Base-by-base conservation (phyloP, 2,797 vertebrate genomes). In the Glossophaga mutica region DNA sequence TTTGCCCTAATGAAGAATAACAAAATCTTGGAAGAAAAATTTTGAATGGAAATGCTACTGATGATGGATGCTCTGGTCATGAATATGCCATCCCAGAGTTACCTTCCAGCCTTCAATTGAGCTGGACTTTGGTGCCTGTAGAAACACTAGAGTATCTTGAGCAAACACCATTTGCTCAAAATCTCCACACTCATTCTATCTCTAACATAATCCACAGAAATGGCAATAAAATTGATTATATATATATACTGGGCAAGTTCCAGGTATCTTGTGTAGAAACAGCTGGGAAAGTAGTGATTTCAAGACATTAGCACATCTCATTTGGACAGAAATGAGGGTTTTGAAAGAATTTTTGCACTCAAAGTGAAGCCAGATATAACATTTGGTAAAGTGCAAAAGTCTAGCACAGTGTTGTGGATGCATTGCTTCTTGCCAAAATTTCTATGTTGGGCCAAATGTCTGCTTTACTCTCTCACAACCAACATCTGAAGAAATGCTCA, bases 301-400 rank as follows among this genome's bases (percentile, higher is more conserved):
- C 24, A 79, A 94, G 79, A 65, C 32, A 68, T 89, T 62, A 62
- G 48, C 89, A 81, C 87, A 81, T 85, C 70, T n/a, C 87, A 34
- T 52, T 96, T 87, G 86, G 32, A 87, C 62, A 93, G 65, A 26
- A 42, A 9, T 65, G 48, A 83, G 57, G 62, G 32, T 42, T 90
- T 77, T 92, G 65, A 62, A 95, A 81, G 19, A 52, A 90, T 86
- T 84, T 94, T 90, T 48, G 3, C 26, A 84, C 55, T 90, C 67
- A 34, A 14, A 91, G 39, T 10, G 48, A 73, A 95, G 67, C 94
- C 94, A 94, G 65, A 94, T 46, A 89, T 8, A 96, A 77, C 44
- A 87, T n/a, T 90, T 73, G 67, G 24, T 87, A n/a, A 65, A 29
- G 50, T 65, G 67, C 37, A 22, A 6, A 73, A 84, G 70, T 39